A percentile compares a stretch with the other conserved stretches of the same genome.
phyloP scores from a whole-genome alignment of 1,140 invertebrate genomes.

The Cydia amplana region DNA sequence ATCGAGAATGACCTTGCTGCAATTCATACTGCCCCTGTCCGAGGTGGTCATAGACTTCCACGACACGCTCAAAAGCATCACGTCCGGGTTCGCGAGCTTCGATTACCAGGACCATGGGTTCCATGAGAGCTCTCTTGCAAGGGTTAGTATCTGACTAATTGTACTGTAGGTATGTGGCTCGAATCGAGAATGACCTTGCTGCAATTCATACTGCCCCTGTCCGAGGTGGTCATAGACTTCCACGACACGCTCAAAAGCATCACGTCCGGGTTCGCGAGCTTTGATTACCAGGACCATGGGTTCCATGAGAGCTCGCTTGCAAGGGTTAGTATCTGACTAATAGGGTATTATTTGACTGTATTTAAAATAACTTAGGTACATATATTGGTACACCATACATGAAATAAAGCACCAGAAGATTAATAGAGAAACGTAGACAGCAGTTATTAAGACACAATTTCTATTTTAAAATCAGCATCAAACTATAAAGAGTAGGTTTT shows the following conservation, averaged over 20 bases:
- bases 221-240: constrained; percentile 97
- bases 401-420: no score
- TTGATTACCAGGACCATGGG: constrained; percentile 97
- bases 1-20: constrained; percentile 89
- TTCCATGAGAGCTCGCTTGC: constrained; percentile 87
- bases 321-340: constrained; percentile 81
- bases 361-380: no score
- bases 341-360: no score
- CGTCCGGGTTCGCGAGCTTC: constrained; percentile 98
- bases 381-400: no score
- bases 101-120: constrained; percentile 97
- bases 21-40: constrained; percentile 92
- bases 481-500: no score
- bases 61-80: constrained; percentile 92
- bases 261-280: constrained; percentile 97
- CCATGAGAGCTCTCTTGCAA: constrained; percentile 85
- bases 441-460: no score
- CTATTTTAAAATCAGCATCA: no score
- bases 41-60: constrained; percentile 98
- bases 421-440: no score
- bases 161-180: no score
- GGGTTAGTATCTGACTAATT: constrained; percentile 79
- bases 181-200: constrained; percentile 89
- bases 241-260: constrained; percentile 95
- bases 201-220: constrained; percentile 92